A percentile compares a stretch with the other conserved stretches of the same genome.
These are phyloP conservation scores for Napeogenes inachia DNA, from an alignment of 2,888 invertebrate genomes.

Conservation along the genomic window DNA sequence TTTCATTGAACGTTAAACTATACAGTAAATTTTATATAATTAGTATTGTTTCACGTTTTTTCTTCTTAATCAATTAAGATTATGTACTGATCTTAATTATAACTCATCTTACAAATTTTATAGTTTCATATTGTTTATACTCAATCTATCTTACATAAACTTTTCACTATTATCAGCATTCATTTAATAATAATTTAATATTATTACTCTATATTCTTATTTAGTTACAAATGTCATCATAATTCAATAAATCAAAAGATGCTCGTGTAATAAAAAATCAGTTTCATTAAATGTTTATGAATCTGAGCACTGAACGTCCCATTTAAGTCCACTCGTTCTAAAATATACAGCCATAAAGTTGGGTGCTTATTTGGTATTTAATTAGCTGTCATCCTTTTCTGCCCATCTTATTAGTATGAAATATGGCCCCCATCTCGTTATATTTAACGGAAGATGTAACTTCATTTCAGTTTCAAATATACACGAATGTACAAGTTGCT, in stretches of 20 bases:
- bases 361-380: slow-evolving; percentile 26
- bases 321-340: slow-evolving; percentile 19
- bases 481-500: too few relatives aligned
- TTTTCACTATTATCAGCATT: too few relatives aligned
- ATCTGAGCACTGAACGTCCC: slow-evolving; percentile 14
- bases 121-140: too few relatives aligned
- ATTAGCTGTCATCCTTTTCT: slow-evolving; percentile 31
- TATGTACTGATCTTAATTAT: too few relatives aligned
- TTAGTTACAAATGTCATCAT: not conserved
- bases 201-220: too few relatives aligned
- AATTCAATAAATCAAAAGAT: not conserved
- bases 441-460: slow-evolving; percentile 16
- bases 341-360: slow-evolving; percentile 22
- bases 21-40: too few relatives aligned
- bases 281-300: not conserved
- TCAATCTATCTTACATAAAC: too few relatives aligned
- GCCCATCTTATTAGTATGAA: slow-evolving; percentile 29
- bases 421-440: slow-evolving; percentile 15
- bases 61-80: too few relatives aligned
- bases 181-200: too few relatives aligned
- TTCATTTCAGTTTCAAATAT: slow-evolving; percentile 12
- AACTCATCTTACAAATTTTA: too few relatives aligned
- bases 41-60: too few relatives aligned
- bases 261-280: not conserved
- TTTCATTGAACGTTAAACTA: too few relatives aligned